phyloP scores from a whole-genome alignment of 2,888 invertebrate species.

The Xylocampa areola region DNA sequence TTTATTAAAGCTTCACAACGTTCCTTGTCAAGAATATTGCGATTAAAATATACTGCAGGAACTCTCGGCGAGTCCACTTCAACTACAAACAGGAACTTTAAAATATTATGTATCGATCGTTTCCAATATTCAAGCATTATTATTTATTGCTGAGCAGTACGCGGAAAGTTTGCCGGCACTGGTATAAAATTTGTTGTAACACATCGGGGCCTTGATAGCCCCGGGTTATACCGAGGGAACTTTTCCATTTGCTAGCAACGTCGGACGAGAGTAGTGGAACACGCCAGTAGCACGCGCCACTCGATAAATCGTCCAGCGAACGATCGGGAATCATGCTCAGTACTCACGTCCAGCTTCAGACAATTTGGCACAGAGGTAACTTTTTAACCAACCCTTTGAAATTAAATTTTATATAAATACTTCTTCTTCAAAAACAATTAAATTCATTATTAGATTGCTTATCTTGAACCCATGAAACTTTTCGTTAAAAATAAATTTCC shows the following conservation, averaged over 20 bases:
- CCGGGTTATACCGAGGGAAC: constrained; percentile 70
- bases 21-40: constrained; percentile 42
- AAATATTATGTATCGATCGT: constrained; percentile 72
- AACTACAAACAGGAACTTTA: constrained; percentile 68
- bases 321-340: constrained; percentile 53
- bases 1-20: constrained; percentile 63
- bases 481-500: constrained; percentile 65
- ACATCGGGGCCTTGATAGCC: constrained; percentile 69
- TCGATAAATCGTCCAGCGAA: constrained; percentile 71
- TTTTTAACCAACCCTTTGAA: constrained; percentile 21
- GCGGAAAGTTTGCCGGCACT: constrained; percentile 72
- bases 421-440: constrained; percentile 36
- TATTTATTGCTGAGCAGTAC: constrained; percentile 77
- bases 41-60: constrained; percentile 43
- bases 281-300: constrained; percentile 67
- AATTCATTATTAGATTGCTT: constrained; percentile 53
- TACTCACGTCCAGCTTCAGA: constrained; percentile 43
- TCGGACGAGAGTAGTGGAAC: constrained; percentile 61
- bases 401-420: constrained; percentile 35
- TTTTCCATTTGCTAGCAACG: constrained; percentile 74
- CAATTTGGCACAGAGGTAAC: constrained; percentile 30
- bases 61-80: constrained; percentile 45
- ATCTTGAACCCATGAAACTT: constrained; percentile 44
- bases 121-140: constrained; percentile 72
- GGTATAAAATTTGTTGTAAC: constrained; percentile 79